phyloP scores from a whole-genome alignment of 2,797 vertebrate species.

The Characodon lateralis region DNA sequence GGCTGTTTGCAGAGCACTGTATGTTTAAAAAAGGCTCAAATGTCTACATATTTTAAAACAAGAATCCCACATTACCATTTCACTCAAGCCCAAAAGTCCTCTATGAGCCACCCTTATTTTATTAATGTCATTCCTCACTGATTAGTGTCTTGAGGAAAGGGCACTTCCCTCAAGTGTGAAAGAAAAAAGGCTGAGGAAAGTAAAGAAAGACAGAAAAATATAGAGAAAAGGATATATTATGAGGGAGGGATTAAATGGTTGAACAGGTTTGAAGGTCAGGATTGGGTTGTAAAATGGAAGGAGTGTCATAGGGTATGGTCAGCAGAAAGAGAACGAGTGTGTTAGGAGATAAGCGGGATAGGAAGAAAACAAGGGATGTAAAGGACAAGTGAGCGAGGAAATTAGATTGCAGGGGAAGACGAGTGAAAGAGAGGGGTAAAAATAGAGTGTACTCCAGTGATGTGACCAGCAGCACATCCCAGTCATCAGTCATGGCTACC shows the following conservation, averaged over 20 bases:
- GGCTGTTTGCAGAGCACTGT: not conserved
- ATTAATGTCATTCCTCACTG: slow-evolving; percentile 35
- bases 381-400: slow-evolving; percentile 29
- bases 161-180: slow-evolving; percentile 45
- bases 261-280: not conserved
- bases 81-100: slow-evolving; percentile 9
- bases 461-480: slow-evolving; percentile 72
- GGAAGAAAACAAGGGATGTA: slow-evolving; percentile 12
- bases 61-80: slow-evolving; percentile 12
- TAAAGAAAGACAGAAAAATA: not conserved
- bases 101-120: slow-evolving; percentile 19
- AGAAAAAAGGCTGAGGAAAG: slow-evolving; percentile 5
- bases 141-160: slow-evolving; percentile 39
- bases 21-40: not conserved
- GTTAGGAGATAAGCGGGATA: slow-evolving; percentile 22
- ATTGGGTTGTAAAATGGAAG: not conserved
- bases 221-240: not conserved
- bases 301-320: not conserved
- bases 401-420: slow-evolving; percentile 44
- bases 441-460: slow-evolving; percentile 71
- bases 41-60: slow-evolving; percentile 7
- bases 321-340: not conserved
- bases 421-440: slow-evolving; percentile 58
- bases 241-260: not conserved
- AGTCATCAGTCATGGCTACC: slow-evolving; percentile 79